phyloP scores from a whole-genome alignment of 2,797 vertebrate species.

The Esox masquinongy region DNA sequence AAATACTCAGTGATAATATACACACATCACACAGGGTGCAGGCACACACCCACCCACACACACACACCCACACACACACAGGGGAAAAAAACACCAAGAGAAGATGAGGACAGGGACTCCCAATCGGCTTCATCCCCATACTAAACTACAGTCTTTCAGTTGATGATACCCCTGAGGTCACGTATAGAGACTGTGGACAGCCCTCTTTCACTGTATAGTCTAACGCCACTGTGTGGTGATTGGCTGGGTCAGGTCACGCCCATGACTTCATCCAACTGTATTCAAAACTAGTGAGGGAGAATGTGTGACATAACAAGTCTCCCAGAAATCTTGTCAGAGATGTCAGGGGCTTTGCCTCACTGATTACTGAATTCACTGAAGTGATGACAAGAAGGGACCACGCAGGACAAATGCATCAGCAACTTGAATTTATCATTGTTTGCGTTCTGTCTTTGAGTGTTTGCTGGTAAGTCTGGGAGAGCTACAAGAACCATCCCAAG shows the following conservation, averaged over 20 bases:
- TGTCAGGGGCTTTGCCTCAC: background rate
- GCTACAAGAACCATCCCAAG: conserved; percentile 21
- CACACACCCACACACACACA: background rate
- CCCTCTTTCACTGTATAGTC: no score
- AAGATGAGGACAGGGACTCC: background rate
- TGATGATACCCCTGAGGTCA: background rate
- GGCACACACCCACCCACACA: background rate
- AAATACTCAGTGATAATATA: background rate
- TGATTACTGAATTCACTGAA: background rate
- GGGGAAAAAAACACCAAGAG: background rate
- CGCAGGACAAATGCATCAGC: no score
- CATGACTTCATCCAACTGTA: background rate
- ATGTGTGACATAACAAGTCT: background rate
- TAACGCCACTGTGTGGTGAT: no score
- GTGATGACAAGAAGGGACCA: no score
- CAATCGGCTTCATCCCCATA: background rate
- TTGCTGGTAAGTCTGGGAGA: conserved; percentile 20
- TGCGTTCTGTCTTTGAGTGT: conserved; percentile 12
- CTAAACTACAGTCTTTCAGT: background rate
- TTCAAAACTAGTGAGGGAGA: background rate
- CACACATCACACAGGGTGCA: background rate
- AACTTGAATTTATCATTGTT: background rate
- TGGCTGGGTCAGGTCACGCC: no score
- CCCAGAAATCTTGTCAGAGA: background rate
- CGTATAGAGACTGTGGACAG: no score